These are phyloP conservation scores for Drosophila putrida DNA, from an alignment of 2,888 invertebrate species.

Conservation along the genomic window DNA sequence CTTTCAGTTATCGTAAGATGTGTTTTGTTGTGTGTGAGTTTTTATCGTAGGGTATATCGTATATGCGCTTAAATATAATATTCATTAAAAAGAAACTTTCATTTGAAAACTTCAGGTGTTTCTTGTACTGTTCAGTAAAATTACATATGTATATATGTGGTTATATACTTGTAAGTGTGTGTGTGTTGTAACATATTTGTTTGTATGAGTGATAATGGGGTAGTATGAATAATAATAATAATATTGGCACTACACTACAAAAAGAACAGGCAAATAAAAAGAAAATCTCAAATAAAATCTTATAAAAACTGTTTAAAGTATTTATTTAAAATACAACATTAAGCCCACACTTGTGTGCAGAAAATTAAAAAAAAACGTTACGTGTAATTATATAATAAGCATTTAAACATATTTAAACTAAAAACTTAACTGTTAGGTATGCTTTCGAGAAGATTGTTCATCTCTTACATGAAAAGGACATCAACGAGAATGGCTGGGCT, in stretches of 20 bases:
- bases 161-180: constrained; percentile 21
- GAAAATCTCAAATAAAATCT: constrained; percentile 25
- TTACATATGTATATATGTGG: constrained; percentile 41
- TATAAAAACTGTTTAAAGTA: constrained; percentile 56
- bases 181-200: constrained; percentile 21
- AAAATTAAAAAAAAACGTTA: constrained; percentile 21
- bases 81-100: constrained; percentile 82
- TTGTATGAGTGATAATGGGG: constrained; percentile 22
- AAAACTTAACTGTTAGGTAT: constrained; percentile 41
- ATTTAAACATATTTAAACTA: constrained; percentile 35
- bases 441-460: constrained; percentile 32
- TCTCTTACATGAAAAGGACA: constrained; percentile 48
- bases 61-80: constrained; percentile 67
- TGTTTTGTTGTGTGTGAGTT: constrained; percentile 31
- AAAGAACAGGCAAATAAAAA: constrained; percentile 26
- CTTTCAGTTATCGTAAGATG: constrained; percentile 30
- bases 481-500: constrained; percentile 41
- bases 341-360: constrained; percentile 37
- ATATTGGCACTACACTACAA: constrained; percentile 34
- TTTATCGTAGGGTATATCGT: constrained; percentile 57
- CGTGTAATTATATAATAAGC: constrained; percentile 16
- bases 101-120: constrained; percentile 85
- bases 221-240: constrained; percentile 31
- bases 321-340: constrained; percentile 72
- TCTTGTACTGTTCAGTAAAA: constrained; percentile 85